A percentile compares a stretch with the other conserved stretches of the same genome.
phyloP scores from a whole-genome alignment of 1,140 invertebrate species.

The Ceratosolen solmsi region DNA sequence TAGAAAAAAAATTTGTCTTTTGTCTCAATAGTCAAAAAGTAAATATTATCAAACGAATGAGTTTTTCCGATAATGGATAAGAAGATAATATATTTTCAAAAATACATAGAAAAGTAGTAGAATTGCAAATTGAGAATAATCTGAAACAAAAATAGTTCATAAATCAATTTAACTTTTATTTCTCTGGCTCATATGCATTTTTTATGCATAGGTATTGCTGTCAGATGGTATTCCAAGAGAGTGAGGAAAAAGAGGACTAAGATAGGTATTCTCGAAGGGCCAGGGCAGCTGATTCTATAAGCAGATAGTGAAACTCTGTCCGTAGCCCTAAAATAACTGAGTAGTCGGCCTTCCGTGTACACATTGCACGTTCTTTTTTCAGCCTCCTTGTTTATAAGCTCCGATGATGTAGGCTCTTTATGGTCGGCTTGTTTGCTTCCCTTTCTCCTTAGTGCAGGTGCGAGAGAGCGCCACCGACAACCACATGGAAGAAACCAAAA shows the following conservation, averaged over 20 bases:
- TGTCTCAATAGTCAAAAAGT: too few relatives aligned
- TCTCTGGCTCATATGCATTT: background rate
- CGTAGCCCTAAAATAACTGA: constrained; percentile 68
- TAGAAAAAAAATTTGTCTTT: too few relatives aligned
- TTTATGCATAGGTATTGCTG: background rate
- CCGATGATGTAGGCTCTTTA: constrained; percentile 23
- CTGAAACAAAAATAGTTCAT: background rate
- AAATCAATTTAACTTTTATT: background rate
- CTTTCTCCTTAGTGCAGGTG: background rate
- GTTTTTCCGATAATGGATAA: too few relatives aligned
- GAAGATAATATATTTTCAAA: too few relatives aligned
- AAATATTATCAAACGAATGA: too few relatives aligned
- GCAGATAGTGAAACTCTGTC: constrained; percentile 65
- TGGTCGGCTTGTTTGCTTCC: constrained; percentile 10
- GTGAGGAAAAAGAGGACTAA: background rate
- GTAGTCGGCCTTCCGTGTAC: constrained; percentile 61
- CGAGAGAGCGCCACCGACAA: background rate
- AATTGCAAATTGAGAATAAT: background rate
- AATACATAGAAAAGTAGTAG: too few relatives aligned
- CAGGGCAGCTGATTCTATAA: constrained; percentile 72
- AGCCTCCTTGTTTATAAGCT: constrained; percentile 66
- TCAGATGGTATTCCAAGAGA: constrained; percentile 52
- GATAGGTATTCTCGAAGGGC: background rate
- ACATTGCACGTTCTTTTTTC: constrained; percentile 52
- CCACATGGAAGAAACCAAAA: too few relatives aligned